phyloP scores from a whole-genome alignment of 2,797 vertebrate genomes.

The Meriones psammophilus region DNA sequence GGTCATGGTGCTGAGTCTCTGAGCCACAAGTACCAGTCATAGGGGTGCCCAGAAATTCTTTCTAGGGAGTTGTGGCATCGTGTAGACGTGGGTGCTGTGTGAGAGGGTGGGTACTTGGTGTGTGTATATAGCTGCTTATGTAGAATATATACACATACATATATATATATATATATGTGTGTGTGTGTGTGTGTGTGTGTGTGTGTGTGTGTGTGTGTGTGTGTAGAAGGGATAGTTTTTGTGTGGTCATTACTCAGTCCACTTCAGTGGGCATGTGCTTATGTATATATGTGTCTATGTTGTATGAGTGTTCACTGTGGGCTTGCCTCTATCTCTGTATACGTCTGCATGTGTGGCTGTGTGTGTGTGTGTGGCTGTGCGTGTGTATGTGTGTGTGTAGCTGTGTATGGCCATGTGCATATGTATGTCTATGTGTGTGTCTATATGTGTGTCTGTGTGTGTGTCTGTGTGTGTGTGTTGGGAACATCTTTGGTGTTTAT shows the following conservation, averaged over 20 bases:
- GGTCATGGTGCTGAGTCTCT: not conserved
- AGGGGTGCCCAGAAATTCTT: not conserved
- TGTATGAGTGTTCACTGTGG: not conserved
- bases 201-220: no score
- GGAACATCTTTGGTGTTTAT: not conserved
- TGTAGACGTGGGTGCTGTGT: not conserved
- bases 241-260: not conserved
- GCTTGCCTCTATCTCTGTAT: not conserved
- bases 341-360: no score
- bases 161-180: no score
- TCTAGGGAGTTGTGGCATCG: not conserved
- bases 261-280: not conserved
- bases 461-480: not conserved
- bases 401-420: no score
- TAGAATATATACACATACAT: no score
- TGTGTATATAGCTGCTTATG: no score
- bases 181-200: no score
- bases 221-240: not conserved
- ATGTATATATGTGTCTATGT: not conserved
- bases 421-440: not conserved
- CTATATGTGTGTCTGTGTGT: no score
- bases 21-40: not conserved
- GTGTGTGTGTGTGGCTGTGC: not conserved
- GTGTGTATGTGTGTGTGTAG: not conserved
- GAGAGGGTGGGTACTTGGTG: rapidly evolving